Evolutionary conservation across 2,888 invertebrate species (phyloP).

Genomic region (Eupithecia exiguata): DNA sequence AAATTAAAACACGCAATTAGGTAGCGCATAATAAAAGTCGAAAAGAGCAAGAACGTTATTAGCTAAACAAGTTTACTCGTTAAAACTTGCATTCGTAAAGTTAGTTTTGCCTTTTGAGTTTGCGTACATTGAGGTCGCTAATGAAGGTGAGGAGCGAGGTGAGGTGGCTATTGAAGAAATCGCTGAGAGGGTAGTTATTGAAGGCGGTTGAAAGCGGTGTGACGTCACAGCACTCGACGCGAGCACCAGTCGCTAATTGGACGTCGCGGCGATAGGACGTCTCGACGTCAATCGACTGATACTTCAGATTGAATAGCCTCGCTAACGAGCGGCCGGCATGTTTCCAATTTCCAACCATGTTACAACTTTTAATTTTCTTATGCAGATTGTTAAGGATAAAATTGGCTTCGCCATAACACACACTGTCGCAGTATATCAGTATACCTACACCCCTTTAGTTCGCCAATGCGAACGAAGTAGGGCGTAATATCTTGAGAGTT

Average conservation of each 20-base stretch:
- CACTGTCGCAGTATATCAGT: constrained; percentile 58
- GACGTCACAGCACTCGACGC: constrained; percentile 81
- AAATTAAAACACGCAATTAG: constrained; percentile 74
- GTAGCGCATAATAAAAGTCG: constrained; percentile 54
- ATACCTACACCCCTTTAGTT: constrained; percentile 78
- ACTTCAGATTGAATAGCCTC: constrained; percentile 81
- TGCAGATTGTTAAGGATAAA: constrained; percentile 56
- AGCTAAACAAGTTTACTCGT: constrained; percentile 77
- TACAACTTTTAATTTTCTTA: constrained; percentile 54
- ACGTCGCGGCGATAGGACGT: constrained; percentile 80
- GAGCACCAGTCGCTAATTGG: constrained; percentile 82
- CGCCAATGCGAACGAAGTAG: constrained; percentile 81
- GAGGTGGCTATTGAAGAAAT: constrained; percentile 76
- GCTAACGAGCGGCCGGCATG: constrained; percentile 80
- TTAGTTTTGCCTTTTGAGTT: constrained; percentile 75
- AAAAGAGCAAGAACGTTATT: constrained; percentile 60
- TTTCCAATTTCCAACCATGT: constrained; percentile 68
- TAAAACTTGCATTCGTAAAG: constrained; percentile 74
- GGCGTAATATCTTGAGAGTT: constrained; percentile 83
- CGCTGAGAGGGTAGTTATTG: constrained; percentile 82
- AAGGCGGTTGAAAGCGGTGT: constrained; percentile 78
- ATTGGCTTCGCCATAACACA: constrained; percentile 64
- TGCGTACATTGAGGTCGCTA: constrained; percentile 76
- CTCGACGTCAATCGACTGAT: constrained; percentile 78
- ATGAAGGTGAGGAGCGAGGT: constrained; percentile 82